Evolutionary conservation across 64 coral and sea anemone genomes (phyloP).

Genomic region (Stichodactyla mertensii): DNA sequence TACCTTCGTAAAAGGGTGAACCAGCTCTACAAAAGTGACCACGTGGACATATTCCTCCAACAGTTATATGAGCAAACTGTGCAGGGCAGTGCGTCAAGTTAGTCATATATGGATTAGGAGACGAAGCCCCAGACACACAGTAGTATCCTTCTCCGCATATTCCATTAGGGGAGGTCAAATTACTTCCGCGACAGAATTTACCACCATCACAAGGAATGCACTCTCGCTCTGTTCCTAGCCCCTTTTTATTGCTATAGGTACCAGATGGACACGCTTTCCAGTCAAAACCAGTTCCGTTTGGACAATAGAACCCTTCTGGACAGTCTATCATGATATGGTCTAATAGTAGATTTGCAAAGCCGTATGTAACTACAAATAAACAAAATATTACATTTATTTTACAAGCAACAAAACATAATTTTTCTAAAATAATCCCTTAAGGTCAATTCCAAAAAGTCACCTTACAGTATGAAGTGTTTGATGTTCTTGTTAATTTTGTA

Average conservation of each 20-base stretch:
- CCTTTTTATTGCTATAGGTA: constrained; percentile 59
- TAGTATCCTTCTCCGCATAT: constrained; percentile 83
- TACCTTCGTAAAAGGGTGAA: constrained; percentile 71
- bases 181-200: constrained; percentile 72
- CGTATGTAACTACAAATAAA: neutral
- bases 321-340: constrained; percentile 35
- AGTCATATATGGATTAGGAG: constrained; percentile 79
- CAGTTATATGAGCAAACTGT: constrained; percentile 57
- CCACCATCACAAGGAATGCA: constrained; percentile 86
- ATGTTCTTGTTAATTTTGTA: too few relatives aligned
- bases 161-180: constrained; percentile 73
- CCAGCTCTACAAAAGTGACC: constrained; percentile 70
- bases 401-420: too few relatives aligned
- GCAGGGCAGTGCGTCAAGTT: constrained; percentile 90
- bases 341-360: constrained; percentile 3
- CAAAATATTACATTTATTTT: too few relatives aligned
- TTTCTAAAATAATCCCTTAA: too few relatives aligned
- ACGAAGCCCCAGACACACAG: constrained; percentile 75
- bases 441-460: too few relatives aligned
- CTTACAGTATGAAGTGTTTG: too few relatives aligned
- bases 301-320: constrained; percentile 79
- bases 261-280: constrained; percentile 88
- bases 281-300: constrained; percentile 83
- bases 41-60: constrained; percentile 86
- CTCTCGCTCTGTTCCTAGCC: constrained; percentile 69